Base-by-base conservation (phyloP, 2,888 invertebrate genomes). In the Oxytorus armatus region DNA sequence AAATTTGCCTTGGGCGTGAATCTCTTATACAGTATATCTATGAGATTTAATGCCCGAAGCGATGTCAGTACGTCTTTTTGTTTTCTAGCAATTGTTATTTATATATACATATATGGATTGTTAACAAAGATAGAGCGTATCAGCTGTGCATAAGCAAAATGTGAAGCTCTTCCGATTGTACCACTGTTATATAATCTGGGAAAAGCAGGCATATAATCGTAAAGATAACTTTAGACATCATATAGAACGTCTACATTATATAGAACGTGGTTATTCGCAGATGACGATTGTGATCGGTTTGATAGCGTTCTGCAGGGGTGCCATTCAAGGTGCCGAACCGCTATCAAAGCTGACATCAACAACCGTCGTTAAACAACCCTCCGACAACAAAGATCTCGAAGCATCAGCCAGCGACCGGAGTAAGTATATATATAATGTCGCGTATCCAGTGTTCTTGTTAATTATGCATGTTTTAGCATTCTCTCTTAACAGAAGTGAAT, bases 391-490 rank as follows among this genome's bases (percentile, higher is more conserved):
- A 73, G 89, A 89, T 77, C 82, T 89, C 70, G 84, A 83, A 33
- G 51, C 83, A 23, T 81, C 87, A 7, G 87, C 89, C n/a, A 89
- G 89, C 69, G 88, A 89, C 68, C 83, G 89, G 79, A 86, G 89
- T 89, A 82, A 87, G 87, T 78, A n/a, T n/a, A n/a, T n/a, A n/a
- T n/a, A n/a, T n/a, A 63, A 57, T 33, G 10, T 57, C 7, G 25
- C 29, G n/a, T 16, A 10, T 5, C 16, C 1, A 7, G 10, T 47
- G 8, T 16, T 14, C n/a, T 33, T 57, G 49, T 39, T 39, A 2
- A 5, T 4, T 1, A 8, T 1, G 39, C 3, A 11, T 18, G 11
- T 18, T 44, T 61, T 14, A n/a, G 23, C n/a, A 18, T 5, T 11
- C 0, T n/a, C 11, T 53, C 2, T 53, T 11, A 23, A 5, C 7